phyloP scores from a whole-genome alignment of 2,797 vertebrate species.

The Poecile montanus region DNA sequence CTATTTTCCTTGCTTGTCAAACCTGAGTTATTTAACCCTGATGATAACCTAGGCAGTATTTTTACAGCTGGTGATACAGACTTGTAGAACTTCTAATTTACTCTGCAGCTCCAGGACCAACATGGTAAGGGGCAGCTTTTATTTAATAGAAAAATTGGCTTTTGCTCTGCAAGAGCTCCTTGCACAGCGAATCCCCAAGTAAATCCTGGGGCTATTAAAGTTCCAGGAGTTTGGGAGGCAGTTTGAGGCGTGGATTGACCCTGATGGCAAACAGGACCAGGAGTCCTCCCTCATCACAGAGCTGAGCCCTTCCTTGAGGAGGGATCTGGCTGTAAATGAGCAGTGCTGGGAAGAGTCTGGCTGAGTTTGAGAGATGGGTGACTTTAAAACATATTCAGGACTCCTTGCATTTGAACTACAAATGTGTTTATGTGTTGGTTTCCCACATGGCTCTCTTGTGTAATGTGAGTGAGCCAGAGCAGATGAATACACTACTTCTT shows the following conservation, averaged over 20 bases:
- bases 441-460: neutral
- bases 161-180: neutral
- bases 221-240: neutral
- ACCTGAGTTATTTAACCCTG: neutral
- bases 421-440: neutral
- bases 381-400: rapidly evolving
- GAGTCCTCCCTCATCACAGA: neutral
- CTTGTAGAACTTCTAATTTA: neutral
- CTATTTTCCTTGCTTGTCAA: constrained; percentile 43
- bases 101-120: neutral
- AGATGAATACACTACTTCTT: rapidly evolving
- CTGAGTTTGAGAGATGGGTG: neutral
- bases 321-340: neutral
- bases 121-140: neutral
- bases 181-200: neutral
- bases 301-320: neutral
- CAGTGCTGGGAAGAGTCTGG: neutral
- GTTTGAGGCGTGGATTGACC: neutral
- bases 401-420: neutral
- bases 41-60: neutral
- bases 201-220: neutral
- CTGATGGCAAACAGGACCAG: rapidly evolving
- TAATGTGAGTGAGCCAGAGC: neutral
- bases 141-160: neutral
- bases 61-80: neutral